phyloP scores from a whole-genome alignment of 2,797 vertebrate genomes.

The Chelmon rostratus region DNA sequence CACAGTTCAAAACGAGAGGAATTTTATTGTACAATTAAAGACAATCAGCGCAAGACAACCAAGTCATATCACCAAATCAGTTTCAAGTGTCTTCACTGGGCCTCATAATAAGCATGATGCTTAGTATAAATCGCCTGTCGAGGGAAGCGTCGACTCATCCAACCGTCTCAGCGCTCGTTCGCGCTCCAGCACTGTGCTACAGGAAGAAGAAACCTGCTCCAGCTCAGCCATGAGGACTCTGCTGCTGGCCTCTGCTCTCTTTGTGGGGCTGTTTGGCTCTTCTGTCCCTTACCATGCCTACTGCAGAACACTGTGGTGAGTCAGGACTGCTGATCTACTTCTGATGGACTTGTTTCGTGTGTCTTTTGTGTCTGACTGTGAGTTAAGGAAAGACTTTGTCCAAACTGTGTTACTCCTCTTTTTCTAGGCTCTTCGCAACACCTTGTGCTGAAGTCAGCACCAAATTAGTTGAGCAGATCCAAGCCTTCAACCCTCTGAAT shows the following conservation, averaged over 20 bases:
- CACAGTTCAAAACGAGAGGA: background rate
- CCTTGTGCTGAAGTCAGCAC: constrained; percentile 48
- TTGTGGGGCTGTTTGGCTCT: constrained; percentile 45
- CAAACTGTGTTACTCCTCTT: background rate
- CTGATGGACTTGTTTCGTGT: background rate
- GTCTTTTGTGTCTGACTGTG: background rate
- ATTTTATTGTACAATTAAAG: background rate
- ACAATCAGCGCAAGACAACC: background rate
- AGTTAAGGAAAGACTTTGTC: background rate
- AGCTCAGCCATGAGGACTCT: constrained; percentile 52
- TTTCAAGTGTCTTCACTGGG: constrained; percentile 24
- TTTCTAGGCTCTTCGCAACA: constrained; percentile 53
- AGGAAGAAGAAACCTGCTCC: constrained; percentile 17
- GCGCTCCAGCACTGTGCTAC: background rate
- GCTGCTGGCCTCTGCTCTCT: constrained; percentile 50
- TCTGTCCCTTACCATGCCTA: constrained; percentile 46
- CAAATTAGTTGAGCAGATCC: constrained; percentile 50
- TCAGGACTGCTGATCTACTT: background rate
- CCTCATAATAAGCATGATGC: constrained; percentile 15
- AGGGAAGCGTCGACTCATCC: background rate
- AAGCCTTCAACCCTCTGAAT: constrained; percentile 27
- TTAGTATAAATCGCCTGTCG: constrained; percentile 34
- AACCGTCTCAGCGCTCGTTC: background rate
- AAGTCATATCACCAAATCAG: constrained; percentile 19
- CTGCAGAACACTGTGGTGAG: constrained; percentile 61